Conservation (phyloP, 1,140 invertebrate species). For the Solenopsis invicta region DNA sequence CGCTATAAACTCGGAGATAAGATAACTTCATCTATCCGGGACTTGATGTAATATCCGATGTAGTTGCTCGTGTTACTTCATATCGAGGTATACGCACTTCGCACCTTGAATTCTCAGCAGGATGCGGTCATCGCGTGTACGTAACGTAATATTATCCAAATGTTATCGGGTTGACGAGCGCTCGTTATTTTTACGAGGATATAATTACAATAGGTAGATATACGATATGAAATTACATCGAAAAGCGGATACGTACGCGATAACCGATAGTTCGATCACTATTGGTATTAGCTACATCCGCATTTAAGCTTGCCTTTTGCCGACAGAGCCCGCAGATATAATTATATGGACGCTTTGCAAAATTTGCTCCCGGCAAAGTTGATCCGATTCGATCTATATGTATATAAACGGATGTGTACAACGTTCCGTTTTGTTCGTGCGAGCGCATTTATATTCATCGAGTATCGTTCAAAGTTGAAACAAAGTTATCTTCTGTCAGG, state of each 20-base stretch:
- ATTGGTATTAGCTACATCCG: constrained; percentile 24
- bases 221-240: constrained; percentile 26
- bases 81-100: not conserved
- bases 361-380: not conserved
- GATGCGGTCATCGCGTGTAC: not conserved
- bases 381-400: not conserved
- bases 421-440: constrained; percentile 1
- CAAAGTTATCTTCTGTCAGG: constrained; percentile 26
- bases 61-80: constrained; percentile 32
- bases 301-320: constrained; percentile 11
- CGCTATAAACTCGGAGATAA: constrained; percentile 35
- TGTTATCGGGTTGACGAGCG: constrained; percentile 24
- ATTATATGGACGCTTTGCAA: not conserved
- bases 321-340: not conserved
- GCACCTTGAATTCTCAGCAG: constrained; percentile 23
- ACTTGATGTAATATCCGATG: constrained; percentile 36
- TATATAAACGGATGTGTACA: not conserved
- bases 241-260: not conserved
- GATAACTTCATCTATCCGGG: constrained; percentile 44
- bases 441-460: not conserved
- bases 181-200: constrained; percentile 25
- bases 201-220: not conserved
- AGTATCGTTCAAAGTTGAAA: constrained; percentile 2
- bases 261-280: not conserved
- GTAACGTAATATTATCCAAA: not conserved